Evolutionary conservation across 1,140 invertebrate species (phyloP), one percentile per base, ranked within the genome.

Genomic region (Chlorops oryzae): DNA sequence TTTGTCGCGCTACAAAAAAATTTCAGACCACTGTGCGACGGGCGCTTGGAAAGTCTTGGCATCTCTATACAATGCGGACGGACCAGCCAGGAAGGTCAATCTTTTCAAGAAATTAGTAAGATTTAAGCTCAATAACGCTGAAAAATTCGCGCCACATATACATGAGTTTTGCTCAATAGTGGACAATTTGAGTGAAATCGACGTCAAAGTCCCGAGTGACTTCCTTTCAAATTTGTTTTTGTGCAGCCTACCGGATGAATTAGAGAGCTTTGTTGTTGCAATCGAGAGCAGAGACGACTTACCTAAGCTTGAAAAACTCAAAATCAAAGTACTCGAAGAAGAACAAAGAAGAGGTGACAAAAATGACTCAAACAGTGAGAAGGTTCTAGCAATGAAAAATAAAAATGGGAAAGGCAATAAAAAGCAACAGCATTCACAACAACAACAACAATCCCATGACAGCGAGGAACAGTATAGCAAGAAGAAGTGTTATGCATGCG

Each of bases 191-290:
- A 51, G 41, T 9, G 43, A 46, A 45, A 51, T 51, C 17, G 43
- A 38, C 18, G 23, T 45, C 15, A n/a, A 28, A 15, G 17, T 51
- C 7, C n/a, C 28, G 27, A 18, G 46, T 20, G 50, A 52, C n/a
- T 22, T 52, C 12, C 18, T 52, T 12, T 24, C 25, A 9, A 34
- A 37, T 25, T 35, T 52, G 24, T 34, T 47, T 7, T 21, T 47
- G 9, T 52, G 50, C 22, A 34, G 28, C 34, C 34, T 52, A 18
- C 44, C 51, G 2, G 44, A 52, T 3, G 51, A 52, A 42, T 35
- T 42, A 39, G 51, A 52, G 17, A 47, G 34, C 43, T 52, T 52
- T 37, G 51, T 52, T 3, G 43, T 52, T 21, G 43, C 43, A 13
- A 43, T 47, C 4, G 44, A 52, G 27, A 42, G 44, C 20, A 23